phyloP scores from a whole-genome alignment of 2,113 vertebrate genomes.

The Corynorhinus townsendii region DNA sequence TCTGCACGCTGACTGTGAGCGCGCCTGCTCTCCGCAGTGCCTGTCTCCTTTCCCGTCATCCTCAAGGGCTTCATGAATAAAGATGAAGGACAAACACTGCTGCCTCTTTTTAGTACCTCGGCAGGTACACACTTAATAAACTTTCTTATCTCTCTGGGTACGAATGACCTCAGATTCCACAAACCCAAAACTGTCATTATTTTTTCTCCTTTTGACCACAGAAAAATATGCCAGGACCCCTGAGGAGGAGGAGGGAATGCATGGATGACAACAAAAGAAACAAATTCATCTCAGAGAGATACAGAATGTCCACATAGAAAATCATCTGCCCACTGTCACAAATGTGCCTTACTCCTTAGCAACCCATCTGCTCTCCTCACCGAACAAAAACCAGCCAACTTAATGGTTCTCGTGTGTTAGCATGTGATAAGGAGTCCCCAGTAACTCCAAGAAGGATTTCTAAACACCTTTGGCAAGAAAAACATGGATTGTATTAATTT shows the following conservation, averaged over 20 bases:
- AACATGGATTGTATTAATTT: neutral
- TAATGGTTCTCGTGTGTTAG: neutral
- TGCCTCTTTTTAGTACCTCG: conserved; percentile 35
- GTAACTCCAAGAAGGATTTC: neutral
- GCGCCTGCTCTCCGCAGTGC: conserved; percentile 64
- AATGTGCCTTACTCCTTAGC: conserved; percentile 39
- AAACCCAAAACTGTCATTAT: conserved; percentile 70
- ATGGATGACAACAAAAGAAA: conserved; percentile 60
- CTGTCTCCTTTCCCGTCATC: conserved; percentile 78
- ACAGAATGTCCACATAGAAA: conserved; percentile 37
- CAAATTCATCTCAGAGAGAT: conserved; percentile 65
- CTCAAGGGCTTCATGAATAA: conserved; percentile 84
- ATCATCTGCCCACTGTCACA: neutral
- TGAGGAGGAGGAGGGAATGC: conserved; percentile 59
- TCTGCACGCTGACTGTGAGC: neutral
- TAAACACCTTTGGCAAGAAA: neutral
- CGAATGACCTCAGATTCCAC: conserved; percentile 73
- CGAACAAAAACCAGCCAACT: neutral
- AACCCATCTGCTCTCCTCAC: neutral
- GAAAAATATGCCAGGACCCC: conserved; percentile 55
- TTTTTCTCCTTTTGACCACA: conserved; percentile 44
- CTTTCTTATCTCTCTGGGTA: conserved; percentile 77
- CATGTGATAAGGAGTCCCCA: neutral
- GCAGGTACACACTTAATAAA: conserved; percentile 73
- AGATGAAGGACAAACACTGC: conserved; percentile 72